Conservation (phyloP, 2,888 invertebrate genomes). For the Hanleya hanleyi region DNA sequence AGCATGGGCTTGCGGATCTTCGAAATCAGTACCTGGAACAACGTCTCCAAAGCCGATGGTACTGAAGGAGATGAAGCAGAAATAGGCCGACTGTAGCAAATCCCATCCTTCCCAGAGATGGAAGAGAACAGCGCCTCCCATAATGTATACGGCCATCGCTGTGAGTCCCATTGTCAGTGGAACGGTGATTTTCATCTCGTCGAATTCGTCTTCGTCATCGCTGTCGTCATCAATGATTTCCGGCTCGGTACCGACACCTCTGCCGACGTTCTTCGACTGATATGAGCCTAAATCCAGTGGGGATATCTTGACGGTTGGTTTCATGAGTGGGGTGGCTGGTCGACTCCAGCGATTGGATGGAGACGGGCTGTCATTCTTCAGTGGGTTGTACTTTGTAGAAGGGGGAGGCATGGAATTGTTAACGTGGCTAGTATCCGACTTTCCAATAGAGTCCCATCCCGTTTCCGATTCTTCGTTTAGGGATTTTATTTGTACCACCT, state of each 20-base stretch:
- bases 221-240: constrained; percentile 55
- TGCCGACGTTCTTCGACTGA: neutral
- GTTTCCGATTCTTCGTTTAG: constrained; percentile 44
- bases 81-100: constrained; percentile 69
- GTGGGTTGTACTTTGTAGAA: constrained; percentile 1
- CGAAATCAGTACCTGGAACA: constrained; percentile 67
- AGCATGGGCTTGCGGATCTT: constrained; percentile 61
- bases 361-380: neutral
- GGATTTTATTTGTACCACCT: constrained; percentile 45
- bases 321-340: neutral
- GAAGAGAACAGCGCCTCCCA: constrained; percentile 71
- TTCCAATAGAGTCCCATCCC: constrained; percentile 36
- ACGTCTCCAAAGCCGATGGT: constrained; percentile 73
- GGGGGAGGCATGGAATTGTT: neutral
- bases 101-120: constrained; percentile 72
- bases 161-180: constrained; percentile 71
- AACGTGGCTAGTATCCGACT: neutral
- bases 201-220: constrained; percentile 68
- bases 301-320: constrained; percentile 47
- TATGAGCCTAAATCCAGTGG: constrained; percentile 42
- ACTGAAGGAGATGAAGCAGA: constrained; percentile 73
- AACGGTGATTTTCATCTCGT: constrained; percentile 69
- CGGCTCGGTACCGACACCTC: constrained; percentile 46
- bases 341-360: constrained; percentile 6
- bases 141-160: constrained; percentile 70